Conservation (phyloP, 2,797 vertebrate species). For the Sebastes cheni region DNA sequence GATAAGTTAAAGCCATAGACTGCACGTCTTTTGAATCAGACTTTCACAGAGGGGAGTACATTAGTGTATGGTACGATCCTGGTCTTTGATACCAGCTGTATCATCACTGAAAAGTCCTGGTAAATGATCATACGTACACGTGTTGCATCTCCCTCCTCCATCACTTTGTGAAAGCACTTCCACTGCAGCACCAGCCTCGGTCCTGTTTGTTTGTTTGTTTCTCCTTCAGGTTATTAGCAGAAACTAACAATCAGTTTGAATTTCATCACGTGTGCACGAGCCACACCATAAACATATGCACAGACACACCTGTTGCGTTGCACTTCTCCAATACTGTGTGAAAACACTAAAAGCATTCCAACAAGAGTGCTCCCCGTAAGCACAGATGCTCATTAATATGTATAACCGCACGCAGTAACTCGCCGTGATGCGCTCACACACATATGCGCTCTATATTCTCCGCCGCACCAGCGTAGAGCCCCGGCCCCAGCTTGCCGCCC, state of each 20-base stretch:
- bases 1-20: too few relatives aligned
- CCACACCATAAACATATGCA: not conserved
- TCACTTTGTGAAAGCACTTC: not conserved
- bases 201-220: not conserved
- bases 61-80: too few relatives aligned
- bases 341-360: constrained; percentile 48
- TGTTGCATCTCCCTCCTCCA: not conserved
- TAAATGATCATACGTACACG: not conserved
- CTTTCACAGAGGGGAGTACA: fast-evolving
- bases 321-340: not conserved
- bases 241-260: not conserved
- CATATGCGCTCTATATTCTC: constrained; percentile 28
- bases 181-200: not conserved
- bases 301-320: constrained; percentile 35
- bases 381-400: constrained; percentile 73
- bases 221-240: not conserved
- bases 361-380: constrained; percentile 24
- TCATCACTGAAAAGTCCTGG: too few relatives aligned
- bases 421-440: constrained; percentile 27
- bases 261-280: not conserved
- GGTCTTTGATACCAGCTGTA: too few relatives aligned
- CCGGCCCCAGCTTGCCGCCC: constrained; percentile 42
- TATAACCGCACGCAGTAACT: constrained; percentile 38
- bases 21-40: too few relatives aligned
- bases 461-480: constrained; percentile 17